Conservation (phyloP, 2,113 vertebrate species). For the Aegithalos caudatus region DNA sequence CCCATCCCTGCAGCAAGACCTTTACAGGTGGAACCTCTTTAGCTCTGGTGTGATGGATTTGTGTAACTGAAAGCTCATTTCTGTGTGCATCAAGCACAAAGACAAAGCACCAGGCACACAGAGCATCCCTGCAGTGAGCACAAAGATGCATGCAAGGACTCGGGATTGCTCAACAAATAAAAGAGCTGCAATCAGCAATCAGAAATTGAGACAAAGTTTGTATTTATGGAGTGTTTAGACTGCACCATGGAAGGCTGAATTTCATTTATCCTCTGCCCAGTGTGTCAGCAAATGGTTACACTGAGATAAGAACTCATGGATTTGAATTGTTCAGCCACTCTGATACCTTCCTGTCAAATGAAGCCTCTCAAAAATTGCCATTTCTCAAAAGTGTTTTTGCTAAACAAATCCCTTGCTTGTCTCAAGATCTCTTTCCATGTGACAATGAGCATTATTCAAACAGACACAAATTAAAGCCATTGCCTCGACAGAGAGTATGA, state of each 20-base stretch:
- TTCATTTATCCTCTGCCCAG: neutral
- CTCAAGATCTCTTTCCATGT: neutral
- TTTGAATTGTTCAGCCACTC: neutral
- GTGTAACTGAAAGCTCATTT: neutral
- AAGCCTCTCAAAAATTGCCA: neutral
- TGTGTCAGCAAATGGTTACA: neutral
- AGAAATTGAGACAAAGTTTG: neutral
- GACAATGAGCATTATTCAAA: neutral
- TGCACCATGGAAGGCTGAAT: neutral
- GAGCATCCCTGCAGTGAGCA: neutral
- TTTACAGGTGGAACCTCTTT: neutral
- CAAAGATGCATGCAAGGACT: neutral
- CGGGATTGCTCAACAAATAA: neutral
- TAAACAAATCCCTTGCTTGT: neutral
- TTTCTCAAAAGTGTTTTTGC: neutral
- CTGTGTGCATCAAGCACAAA: neutral
- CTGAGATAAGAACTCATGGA: neutral
- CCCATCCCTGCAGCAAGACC: neutral
- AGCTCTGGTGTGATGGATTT: neutral
- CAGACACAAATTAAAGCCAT: neutral
- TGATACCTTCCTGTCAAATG: neutral
- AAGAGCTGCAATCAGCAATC: neutral
- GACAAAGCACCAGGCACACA: neutral
- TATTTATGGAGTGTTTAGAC: neutral
- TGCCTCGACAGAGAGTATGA: neutral